phyloP scores from a whole-genome alignment of 2,113 vertebrate species.

The Probosciger aterrimus region DNA sequence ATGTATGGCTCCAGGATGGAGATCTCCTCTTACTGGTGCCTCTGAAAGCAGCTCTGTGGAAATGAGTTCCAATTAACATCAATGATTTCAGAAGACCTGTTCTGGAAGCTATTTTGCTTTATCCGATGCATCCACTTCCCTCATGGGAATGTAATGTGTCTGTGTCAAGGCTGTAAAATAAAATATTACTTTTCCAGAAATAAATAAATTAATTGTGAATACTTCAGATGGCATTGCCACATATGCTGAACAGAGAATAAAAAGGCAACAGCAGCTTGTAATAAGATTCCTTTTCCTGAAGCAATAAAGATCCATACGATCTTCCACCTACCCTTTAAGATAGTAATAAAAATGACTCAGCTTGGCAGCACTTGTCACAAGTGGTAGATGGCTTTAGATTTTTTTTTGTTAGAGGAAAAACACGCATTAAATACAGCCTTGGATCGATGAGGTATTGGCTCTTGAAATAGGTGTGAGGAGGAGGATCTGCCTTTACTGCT shows the following conservation, averaged over 20 bases:
- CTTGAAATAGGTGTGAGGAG: not conserved
- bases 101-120: not conserved
- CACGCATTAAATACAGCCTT: not conserved
- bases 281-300: constrained; percentile 7
- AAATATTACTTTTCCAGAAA: not conserved
- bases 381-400: not conserved
- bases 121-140: not conserved
- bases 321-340: not conserved
- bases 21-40: not conserved
- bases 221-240: not conserved
- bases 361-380: not conserved
- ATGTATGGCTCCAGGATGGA: not conserved
- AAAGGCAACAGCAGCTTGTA: not conserved
- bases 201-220: not conserved
- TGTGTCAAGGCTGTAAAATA: not conserved
- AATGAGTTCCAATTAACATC: not conserved
- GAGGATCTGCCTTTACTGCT: not conserved
- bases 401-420: not conserved
- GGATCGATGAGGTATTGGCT: not conserved
- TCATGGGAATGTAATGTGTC: not conserved
- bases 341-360: not conserved
- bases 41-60: not conserved
- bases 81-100: not conserved
- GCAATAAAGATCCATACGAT: not conserved
- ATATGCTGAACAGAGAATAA: not conserved